Percentiles rank a stretch among this genome's conserved stretches.
phyloP scores from a whole-genome alignment of 1,140 invertebrate species.

The Pogonus chalceus region DNA sequence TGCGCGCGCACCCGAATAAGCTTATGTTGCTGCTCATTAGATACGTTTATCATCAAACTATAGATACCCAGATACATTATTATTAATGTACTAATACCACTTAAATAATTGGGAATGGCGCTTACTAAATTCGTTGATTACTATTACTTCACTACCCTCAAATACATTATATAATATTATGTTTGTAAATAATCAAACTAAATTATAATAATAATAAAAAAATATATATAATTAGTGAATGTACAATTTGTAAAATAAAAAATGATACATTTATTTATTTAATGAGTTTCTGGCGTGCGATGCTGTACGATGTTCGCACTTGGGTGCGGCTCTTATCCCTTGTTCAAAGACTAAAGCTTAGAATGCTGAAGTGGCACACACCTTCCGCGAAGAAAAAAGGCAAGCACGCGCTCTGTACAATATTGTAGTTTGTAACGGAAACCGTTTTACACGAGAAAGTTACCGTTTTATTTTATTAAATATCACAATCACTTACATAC shows the following conservation, averaged over 20 bases:
- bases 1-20: background rate
- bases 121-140: no score
- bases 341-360: background rate
- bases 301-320: background rate
- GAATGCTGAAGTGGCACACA: background rate
- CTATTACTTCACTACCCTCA: no score
- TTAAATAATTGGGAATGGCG: no score
- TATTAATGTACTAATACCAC: no score
- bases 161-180: no score
- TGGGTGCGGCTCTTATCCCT: background rate
- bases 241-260: no score
- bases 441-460: background rate
- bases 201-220: no score
- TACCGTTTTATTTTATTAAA: background rate
- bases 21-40: background rate
- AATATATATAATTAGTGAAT: no score
- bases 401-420: background rate
- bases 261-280: background rate
- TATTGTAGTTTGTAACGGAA: background rate
- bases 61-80: no score
- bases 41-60: no score
- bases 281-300: background rate
- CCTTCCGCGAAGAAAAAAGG: background rate
- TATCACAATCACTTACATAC: background rate
- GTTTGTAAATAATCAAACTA: no score